Evolutionary conservation across 2,797 vertebrate genomes (phyloP).

Genomic region (Masticophis lateralis): DNA sequence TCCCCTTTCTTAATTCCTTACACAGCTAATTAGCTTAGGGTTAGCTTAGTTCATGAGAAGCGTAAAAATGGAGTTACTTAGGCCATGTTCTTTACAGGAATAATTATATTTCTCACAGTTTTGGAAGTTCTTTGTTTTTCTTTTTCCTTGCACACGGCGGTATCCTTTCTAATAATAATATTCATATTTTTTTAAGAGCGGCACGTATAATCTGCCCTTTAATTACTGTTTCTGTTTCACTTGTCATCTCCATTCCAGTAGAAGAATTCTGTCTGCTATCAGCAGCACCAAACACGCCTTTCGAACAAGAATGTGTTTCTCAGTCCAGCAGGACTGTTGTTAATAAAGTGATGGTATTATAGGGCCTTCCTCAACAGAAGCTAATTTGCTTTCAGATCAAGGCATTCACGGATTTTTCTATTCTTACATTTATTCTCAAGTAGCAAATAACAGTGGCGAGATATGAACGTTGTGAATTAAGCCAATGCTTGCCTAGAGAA

Average conservation of each 20-base stretch:
- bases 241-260: background rate
- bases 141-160: background rate
- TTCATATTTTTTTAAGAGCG: background rate
- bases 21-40: too few relatives aligned
- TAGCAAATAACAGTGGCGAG: background rate
- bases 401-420: background rate
- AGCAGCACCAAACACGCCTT: slow-evolving; percentile 4
- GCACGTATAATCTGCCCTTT: background rate
- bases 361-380: slow-evolving; percentile 5
- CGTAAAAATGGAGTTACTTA: too few relatives aligned
- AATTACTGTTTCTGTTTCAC: slow-evolving; percentile 13
- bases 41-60: too few relatives aligned
- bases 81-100: too few relatives aligned
- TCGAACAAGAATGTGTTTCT: background rate
- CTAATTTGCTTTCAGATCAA: slow-evolving; percentile 12
- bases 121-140: background rate
- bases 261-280: background rate
- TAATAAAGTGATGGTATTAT: background rate
- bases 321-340: background rate
- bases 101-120: background rate
- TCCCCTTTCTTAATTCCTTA: too few relatives aligned
- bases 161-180: background rate
- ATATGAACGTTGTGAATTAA: fast-evolving
- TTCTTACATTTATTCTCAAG: background rate
- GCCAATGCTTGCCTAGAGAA: background rate